phyloP scores from a whole-genome alignment of 2,113 vertebrate species.

The Diphyllodes magnificus region DNA sequence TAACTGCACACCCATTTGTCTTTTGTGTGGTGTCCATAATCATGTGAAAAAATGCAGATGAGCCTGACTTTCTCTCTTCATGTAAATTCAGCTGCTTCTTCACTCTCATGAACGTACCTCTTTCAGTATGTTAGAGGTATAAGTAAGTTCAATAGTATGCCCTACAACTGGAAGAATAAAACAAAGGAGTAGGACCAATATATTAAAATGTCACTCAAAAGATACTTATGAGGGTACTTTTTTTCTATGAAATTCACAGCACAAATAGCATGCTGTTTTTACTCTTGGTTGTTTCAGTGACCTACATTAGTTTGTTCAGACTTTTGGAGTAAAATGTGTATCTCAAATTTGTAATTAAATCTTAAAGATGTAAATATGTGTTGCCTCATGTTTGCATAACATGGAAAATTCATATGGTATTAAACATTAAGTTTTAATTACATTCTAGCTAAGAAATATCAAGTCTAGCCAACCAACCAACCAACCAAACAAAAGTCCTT shows the following conservation, averaged over 20 bases:
- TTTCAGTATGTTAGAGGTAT: not conserved
- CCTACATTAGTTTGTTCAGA: not conserved
- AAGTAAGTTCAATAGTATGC: not conserved
- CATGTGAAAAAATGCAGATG: not conserved
- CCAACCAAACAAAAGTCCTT: fast-evolving
- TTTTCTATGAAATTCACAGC: not conserved
- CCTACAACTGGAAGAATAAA: not conserved
- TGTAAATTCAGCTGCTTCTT: not conserved
- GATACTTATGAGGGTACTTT: not conserved
- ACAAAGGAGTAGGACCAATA: not conserved
- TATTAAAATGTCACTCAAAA: not conserved
- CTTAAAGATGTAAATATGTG: not conserved
- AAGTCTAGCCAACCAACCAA: not conserved
- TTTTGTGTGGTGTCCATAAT: not conserved
- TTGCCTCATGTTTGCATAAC: not conserved
- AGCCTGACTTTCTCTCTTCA: not conserved
- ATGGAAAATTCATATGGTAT: not conserved
- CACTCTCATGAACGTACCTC: not conserved
- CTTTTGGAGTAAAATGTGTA: not conserved
- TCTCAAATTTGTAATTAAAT: not conserved
- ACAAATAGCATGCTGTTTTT: not conserved
- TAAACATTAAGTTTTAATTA: not conserved
- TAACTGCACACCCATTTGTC: not conserved
- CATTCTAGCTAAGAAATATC: not conserved
- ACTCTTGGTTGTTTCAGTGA: not conserved